Percentiles rank a stretch among this genome's conserved stretches.
Conservation (phyloP, 2,797 vertebrate genomes). For the Acrossocheilus fasciatus region DNA sequence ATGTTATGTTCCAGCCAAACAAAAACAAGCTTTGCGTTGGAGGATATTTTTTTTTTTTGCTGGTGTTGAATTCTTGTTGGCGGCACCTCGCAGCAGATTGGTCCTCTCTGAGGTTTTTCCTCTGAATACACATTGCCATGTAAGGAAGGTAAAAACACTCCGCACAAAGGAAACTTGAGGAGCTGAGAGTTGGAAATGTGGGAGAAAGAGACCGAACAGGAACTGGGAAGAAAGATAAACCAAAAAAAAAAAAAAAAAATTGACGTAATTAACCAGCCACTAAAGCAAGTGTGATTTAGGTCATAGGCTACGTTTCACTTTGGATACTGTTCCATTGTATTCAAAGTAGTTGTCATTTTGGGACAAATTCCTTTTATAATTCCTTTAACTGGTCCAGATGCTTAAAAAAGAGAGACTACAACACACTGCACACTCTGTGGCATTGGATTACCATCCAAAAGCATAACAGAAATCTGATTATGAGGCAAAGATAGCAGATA, state of each 20-base stretch:
- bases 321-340: background rate
- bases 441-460: background rate
- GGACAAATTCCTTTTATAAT: too few relatives aligned
- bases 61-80: background rate
- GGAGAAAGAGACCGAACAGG: constrained; percentile 7
- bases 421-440: background rate
- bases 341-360: background rate
- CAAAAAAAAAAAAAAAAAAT: background rate
- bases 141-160: constrained; percentile 72
- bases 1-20: background rate
- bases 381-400: background rate
- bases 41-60: background rate
- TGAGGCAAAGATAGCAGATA: background rate
- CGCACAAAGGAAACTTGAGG: constrained; percentile 71
- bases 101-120: constrained; percentile 9
- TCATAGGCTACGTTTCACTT: background rate
- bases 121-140: constrained; percentile 70
- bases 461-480: background rate
- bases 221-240: constrained; percentile 6
- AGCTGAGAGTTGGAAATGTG: constrained; percentile 21
- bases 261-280: background rate
- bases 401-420: background rate
- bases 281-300: background rate
- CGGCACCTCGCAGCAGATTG: constrained; percentile 28
- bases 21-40: background rate